Evolutionary conservation across 2,797 vertebrate genomes (phyloP), one percentile per base, ranked within the genome.

Genomic region (Spinus olivaceus): DNA sequence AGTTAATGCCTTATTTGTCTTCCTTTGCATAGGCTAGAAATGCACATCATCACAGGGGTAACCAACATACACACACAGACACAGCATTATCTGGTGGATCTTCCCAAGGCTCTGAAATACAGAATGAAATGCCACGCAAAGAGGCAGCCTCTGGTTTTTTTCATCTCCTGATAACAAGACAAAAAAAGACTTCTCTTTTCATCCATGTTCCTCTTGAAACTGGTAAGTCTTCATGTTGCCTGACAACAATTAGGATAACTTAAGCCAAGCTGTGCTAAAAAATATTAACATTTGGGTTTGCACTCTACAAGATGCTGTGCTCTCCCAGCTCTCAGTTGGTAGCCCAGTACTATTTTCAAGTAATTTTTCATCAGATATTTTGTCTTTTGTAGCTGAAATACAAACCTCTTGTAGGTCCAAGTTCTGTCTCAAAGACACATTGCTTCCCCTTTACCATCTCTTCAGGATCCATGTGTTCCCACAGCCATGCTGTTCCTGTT

Each of bases 11-110:
- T 73, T 51, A 5, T 20, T 66, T 77, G 8, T 46, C 23, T 64
- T 85, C n/a, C n/a, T 50, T 8, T 61, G 46, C 50, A 27, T 24
- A 33, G 37, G 12, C n/a, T 84, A 42, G 57, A 86, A 90, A 64
- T 2, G 10, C 42, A 19, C 59, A 18, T 35, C 13, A 2, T 46
- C 42, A 47, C 24, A 42, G 41, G 46, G 35, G 49, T 37, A 60
- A 57, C 57, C 49, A 27, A 3, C 27, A 2, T 65, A 10, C 1
- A 0, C 24, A 28, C 28, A 19, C 0, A 2, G 46, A 39, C 6
- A 5, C n/a, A 35, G 37, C 28, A 8, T n/a, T 59, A 32, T 18
- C 47, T 77, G 24, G 10, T 72, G 32, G 16, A 33, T 81, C 32
- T 77, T 85, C 19, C 47, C n/a, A 41, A 10, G 22, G 22, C 24